These are phyloP conservation scores for Lasioglossum lativentre DNA, from an alignment of 2,888 invertebrate genomes.

Conservation along the genomic window DNA sequence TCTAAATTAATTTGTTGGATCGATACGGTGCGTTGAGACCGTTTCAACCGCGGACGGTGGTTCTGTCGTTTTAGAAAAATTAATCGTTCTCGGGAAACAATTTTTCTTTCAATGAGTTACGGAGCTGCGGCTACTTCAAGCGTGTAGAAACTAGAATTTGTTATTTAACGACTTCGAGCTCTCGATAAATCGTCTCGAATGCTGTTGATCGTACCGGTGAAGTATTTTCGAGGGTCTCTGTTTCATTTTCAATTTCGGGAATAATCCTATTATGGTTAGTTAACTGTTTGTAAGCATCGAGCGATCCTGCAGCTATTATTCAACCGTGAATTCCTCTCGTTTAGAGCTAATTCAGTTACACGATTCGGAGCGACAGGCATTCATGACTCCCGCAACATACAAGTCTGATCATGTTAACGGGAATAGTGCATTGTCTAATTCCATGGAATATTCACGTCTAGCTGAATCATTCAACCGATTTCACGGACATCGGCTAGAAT, in stretches of 20 bases:
- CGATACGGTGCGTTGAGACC: constrained; percentile 22
- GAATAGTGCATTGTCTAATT: background rate
- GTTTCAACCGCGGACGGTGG: background rate
- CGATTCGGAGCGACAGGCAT: background rate
- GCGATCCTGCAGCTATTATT: background rate
- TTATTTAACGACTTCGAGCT: background rate
- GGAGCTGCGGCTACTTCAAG: background rate
- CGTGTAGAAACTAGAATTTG: background rate
- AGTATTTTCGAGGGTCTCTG: background rate
- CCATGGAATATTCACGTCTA: background rate
- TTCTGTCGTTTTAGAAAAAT: background rate
- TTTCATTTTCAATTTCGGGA: background rate
- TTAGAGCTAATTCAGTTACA: background rate
- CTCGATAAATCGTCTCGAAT: background rate
- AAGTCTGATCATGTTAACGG: background rate
- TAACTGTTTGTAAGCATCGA: background rate
- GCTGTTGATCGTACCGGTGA: background rate
- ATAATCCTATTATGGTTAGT: background rate
- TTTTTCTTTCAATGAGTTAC: background rate
- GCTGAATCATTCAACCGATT: background rate
- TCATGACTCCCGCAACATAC: background rate
- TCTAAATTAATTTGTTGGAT: constrained; percentile 56
- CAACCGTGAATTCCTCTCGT: background rate
- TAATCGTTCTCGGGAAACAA: background rate
- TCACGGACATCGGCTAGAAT: background rate